Evolutionary conservation across 2,888 invertebrate species (phyloP).

Genomic region (Apamea monoglypha): DNA sequence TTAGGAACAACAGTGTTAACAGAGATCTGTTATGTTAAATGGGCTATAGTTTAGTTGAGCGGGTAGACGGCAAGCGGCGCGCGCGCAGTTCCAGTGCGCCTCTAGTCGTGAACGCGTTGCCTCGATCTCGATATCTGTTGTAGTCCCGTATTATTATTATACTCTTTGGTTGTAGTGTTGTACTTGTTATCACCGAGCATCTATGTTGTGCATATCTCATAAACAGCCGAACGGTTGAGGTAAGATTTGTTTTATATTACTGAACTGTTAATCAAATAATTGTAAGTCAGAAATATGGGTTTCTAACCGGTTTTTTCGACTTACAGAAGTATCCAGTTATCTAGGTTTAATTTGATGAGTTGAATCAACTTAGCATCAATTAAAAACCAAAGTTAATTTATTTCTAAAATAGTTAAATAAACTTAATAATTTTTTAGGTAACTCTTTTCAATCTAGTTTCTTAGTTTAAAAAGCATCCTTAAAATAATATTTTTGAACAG

Average conservation of each 20-base stretch:
- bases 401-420: conserved; percentile 16
- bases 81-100: conserved; percentile 65
- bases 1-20: conserved; percentile 55
- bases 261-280: background rate
- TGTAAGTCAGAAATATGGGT: background rate
- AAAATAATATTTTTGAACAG: background rate
- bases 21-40: conserved; percentile 60
- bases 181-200: conserved; percentile 62
- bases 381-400: conserved; percentile 2
- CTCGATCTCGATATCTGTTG: conserved; percentile 61
- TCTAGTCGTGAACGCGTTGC: conserved; percentile 71
- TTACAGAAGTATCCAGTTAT: conserved; percentile 3
- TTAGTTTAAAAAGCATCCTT: background rate
- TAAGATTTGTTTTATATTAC: conserved; percentile 56
- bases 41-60: conserved; percentile 57
- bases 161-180: conserved; percentile 47
- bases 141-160: no score
- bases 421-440: conserved; percentile 16
- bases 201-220: conserved; percentile 66
- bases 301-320: background rate
- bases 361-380: conserved; percentile 1
- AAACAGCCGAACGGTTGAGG: conserved; percentile 69
- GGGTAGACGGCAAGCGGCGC: conserved; percentile 55
- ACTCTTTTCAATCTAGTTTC: background rate
- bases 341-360: conserved; percentile 13